Evolutionary conservation across 2,888 invertebrate genomes (phyloP), one percentile per base, ranked within the genome.

Genomic region (Agriopis leucophaearia): DNA sequence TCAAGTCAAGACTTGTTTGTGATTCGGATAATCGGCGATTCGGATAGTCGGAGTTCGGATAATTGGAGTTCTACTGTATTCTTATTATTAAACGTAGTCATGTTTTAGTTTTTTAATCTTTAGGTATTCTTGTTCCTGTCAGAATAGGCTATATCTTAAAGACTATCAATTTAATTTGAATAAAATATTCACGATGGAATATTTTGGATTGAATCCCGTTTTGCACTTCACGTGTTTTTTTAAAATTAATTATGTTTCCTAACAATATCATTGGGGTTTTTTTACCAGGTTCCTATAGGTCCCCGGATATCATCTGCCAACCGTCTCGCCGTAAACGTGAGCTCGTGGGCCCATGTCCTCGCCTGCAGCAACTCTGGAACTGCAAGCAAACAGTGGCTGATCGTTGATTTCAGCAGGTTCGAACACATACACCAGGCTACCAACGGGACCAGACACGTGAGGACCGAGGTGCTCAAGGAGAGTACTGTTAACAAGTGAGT

Each of bases 311-410:
- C 97, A 94, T 96, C 97, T 0, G 97, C 98, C 9, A 98, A 98
- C 88, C 96, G 97, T 71, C 89, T 99, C 59, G 96, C 98, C 0
- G 91, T 92, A 8, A 95, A 95, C 78, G 96, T 96, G 0, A 92
- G 95, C 64, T 94, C 95, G 6, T 99, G 98, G 98, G 95, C 96
- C 0, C 93, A 95, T 50, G 88, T 95, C 1, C 95, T 98, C 79
- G 94, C 95, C 0, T 89, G 81, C 8, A 96, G 95, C 84, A 97
- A 97, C 91, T 97, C 97, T 42, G 97, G 96, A 15, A 97, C 97
- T 51, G 97, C 97, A 68, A 96, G 96, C 85, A 97, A 97, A 82
- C 98, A 98, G 84, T 99, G 98, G 98, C 95, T 98, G 77, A 94
- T 97, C 7, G 94, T 97, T 0, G 97, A 98, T 85, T 96, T 96